Evolutionary conservation across 2,888 invertebrate species (phyloP).

Genomic region (Brachynemurus nebulosus): DNA sequence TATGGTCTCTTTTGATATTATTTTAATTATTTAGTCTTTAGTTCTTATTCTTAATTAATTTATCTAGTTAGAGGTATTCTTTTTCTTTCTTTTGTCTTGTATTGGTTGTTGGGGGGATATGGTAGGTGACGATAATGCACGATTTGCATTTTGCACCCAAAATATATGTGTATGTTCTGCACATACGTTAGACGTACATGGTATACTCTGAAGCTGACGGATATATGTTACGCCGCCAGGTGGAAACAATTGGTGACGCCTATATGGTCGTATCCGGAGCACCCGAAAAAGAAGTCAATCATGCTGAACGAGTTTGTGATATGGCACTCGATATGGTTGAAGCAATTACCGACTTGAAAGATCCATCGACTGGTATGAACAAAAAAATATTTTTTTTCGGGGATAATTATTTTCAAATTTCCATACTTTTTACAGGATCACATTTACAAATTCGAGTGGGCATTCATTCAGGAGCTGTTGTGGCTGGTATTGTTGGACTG

Average conservation of each 20-base stretch:
- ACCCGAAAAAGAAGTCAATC: conserved; percentile 77
- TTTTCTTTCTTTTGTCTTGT: no score
- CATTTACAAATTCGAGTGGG: conserved; percentile 75
- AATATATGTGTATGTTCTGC: conserved; percentile 16
- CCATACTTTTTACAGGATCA: conserved; percentile 37
- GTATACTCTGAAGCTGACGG: conserved; percentile 15
- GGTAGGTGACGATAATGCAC: no score
- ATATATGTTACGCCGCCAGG: conserved; percentile 37
- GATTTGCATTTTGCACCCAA: no score
- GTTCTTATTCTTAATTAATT: no score
- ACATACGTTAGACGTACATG: conserved; percentile 7
- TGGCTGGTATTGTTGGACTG: conserved; percentile 85
- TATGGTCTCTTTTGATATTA: no score
- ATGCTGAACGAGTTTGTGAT: conserved; percentile 83
- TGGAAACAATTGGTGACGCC: conserved; percentile 95
- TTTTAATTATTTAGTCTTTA: no score
- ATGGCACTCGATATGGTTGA: conserved; percentile 96
- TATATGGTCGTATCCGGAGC: conserved; percentile 98
- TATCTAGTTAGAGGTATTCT: no score
- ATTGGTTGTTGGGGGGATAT: no score
- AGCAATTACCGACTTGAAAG: conserved; percentile 79
- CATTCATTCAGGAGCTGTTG: conserved; percentile 82
- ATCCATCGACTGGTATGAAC: conserved; percentile 70
- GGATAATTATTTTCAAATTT: background rate
- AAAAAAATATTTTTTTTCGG: background rate